Evolutionary conservation across 1,140 invertebrate genomes (phyloP).

Genomic region (Physella acuta): DNA sequence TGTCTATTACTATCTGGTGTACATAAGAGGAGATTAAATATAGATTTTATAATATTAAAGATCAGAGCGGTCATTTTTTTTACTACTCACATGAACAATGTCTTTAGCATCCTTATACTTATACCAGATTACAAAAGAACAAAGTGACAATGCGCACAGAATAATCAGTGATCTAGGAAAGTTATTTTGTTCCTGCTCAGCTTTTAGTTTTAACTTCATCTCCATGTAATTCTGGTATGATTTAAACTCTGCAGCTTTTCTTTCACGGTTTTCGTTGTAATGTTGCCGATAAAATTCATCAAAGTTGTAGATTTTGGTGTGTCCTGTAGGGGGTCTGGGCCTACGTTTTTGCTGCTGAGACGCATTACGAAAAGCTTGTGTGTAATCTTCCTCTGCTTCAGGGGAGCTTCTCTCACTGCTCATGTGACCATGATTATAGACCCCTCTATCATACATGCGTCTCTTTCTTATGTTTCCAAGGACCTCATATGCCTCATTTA

Average conservation of each 20-base stretch:
- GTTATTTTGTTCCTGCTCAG: too few species aligned
- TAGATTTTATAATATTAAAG: too few species aligned
- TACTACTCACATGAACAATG: too few species aligned
- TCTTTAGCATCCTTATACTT: too few species aligned
- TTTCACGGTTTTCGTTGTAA: slow-evolving; percentile 19
- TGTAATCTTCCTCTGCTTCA: slow-evolving; percentile 2
- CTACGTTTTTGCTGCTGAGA: slow-evolving; percentile 2
- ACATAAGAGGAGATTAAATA: too few species aligned
- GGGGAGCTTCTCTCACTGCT: too few species aligned
- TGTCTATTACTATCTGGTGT: too few species aligned
- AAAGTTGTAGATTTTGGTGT: slow-evolving; percentile 17
- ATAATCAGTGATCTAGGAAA: too few species aligned
- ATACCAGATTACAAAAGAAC: too few species aligned
- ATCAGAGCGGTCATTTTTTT: too few species aligned
- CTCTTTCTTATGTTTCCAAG: slow-evolving; percentile 75
- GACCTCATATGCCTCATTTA: slow-evolving; percentile 83
- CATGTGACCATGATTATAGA: slow-evolving; percentile 7
- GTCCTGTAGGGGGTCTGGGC: slow-evolving; percentile 17
- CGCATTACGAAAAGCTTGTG: neutral
- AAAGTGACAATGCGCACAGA: too few species aligned
- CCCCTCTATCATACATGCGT: slow-evolving; percentile 75
- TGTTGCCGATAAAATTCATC: slow-evolving; percentile 21
- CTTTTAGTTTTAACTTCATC: too few species aligned
- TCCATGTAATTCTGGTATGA: neutral
- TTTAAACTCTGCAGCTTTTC: neutral